A percentile compares a stretch with the other conserved stretches of the same genome.
Evolutionary conservation across 2,888 invertebrate genomes (phyloP).

Genomic region (Netelia inedita): DNA sequence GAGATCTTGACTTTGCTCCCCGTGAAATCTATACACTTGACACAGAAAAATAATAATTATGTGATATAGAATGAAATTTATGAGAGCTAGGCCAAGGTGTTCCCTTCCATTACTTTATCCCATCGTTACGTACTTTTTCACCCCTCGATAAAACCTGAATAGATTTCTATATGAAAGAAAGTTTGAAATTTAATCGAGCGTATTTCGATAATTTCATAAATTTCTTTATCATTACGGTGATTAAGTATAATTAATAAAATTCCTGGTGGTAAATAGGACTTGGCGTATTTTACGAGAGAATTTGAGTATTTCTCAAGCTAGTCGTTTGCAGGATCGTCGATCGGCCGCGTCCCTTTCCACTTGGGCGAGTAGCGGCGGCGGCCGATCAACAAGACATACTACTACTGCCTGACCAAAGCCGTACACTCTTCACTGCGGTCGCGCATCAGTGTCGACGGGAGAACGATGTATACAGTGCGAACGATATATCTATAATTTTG

Average conservation of each 20-base stretch:
- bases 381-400: slow-evolving; percentile 40
- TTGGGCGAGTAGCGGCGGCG: slow-evolving; percentile 2
- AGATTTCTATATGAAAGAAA: too few species aligned
- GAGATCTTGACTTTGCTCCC: slow-evolving; percentile 45
- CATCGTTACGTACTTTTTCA: background rate
- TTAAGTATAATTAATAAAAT: background rate
- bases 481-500: background rate
- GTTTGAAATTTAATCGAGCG: too few species aligned
- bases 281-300: background rate
- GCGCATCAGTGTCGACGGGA: slow-evolving; percentile 40
- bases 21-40: slow-evolving; percentile 39
- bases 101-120: background rate
- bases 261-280: background rate
- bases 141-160: background rate
- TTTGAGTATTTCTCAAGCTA: background rate
- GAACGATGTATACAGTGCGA: slow-evolving; percentile 20
- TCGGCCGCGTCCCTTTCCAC: slow-evolving; percentile 4
- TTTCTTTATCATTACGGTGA: background rate
- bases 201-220: background rate
- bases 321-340: slow-evolving; percentile 3
- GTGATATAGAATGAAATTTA: background rate
- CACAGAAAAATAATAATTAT: background rate
- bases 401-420: slow-evolving; percentile 53
- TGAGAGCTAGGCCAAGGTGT: slow-evolving; percentile 38
- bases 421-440: slow-evolving; percentile 51